These are phyloP conservation scores for Ethmia dodecea DNA, from an alignment of 2,888 invertebrate species.

Conservation along the genomic window DNA sequence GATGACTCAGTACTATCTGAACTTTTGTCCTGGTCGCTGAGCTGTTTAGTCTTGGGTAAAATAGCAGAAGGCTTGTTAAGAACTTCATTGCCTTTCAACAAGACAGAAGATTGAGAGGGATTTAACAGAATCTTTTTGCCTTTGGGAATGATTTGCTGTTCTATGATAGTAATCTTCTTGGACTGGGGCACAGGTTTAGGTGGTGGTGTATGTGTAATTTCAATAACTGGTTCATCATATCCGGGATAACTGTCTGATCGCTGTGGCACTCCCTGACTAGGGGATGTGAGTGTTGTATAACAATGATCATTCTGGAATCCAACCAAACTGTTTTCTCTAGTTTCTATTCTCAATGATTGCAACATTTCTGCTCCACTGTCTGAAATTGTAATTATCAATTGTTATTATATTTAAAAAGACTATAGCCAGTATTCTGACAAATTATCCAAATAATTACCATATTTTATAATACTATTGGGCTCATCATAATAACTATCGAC, in stretches of 20 bases:
- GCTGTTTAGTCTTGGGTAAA: conserved; percentile 44
- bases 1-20: conserved; percentile 69
- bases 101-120: conserved; percentile 44
- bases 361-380: conserved; percentile 74
- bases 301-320: conserved; percentile 89
- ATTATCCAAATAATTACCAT: too few relatives aligned
- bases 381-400: conserved; percentile 24
- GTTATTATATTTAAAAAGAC: conserved; percentile 72
- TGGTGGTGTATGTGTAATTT: conserved; percentile 61
- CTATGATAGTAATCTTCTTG: conserved; percentile 70
- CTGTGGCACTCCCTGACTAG: conserved; percentile 68
- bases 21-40: conserved; percentile 36
- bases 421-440: too few relatives aligned
- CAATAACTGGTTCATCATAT: conserved; percentile 64
- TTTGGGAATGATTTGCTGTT: conserved; percentile 70
- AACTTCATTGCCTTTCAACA: conserved; percentile 61
- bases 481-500: conserved; percentile 82
- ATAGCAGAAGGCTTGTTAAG: conserved; percentile 53
- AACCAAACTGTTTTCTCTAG: conserved; percentile 73
- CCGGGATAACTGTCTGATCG: conserved; percentile 43
- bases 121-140: conserved; percentile 64
- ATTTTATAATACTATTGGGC: conserved; percentile 71
- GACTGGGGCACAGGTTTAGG: conserved; percentile 60
- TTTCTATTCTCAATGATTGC: conserved; percentile 67
- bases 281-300: conserved; percentile 84